Percentiles rank a stretch among this genome's conserved stretches.
phyloP scores from a whole-genome alignment of 2,888 invertebrate species.

The Netelia fuscicornis region DNA sequence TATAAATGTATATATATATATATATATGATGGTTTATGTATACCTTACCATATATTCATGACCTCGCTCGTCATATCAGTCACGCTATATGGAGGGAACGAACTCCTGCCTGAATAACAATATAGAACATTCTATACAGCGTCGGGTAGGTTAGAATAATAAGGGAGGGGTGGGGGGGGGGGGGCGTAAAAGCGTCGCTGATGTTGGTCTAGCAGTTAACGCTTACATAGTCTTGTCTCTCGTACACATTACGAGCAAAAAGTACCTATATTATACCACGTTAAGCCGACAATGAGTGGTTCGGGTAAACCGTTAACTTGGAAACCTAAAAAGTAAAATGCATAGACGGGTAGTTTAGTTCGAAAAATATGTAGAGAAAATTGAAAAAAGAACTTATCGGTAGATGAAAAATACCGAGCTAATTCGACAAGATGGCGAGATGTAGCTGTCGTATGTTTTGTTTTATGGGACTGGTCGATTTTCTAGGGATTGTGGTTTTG shows the following conservation, averaged over 20 bases:
- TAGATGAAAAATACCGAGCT: too few relatives aligned
- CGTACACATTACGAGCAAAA: not conserved
- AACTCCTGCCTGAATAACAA: constrained; percentile 61
- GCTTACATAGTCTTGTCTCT: constrained; percentile 11
- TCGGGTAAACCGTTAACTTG: too few relatives aligned
- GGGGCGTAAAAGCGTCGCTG: constrained; percentile 61
- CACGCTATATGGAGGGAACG: constrained; percentile 66
- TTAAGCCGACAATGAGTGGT: too few relatives aligned
- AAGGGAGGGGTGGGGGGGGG: not conserved
- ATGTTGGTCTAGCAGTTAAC: constrained; percentile 60
- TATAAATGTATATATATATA: not conserved
- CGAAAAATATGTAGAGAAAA: too few relatives aligned
- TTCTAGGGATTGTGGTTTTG: too few relatives aligned
- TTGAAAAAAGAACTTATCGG: too few relatives aligned
- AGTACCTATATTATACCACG: too few relatives aligned
- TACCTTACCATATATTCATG: constrained; percentile 58
- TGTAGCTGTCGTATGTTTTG: too few relatives aligned
- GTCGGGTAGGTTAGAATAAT: constrained; percentile 56
- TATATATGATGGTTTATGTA: not conserved
- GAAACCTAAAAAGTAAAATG: too few relatives aligned
- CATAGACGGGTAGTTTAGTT: too few relatives aligned
- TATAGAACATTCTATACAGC: constrained; percentile 30
- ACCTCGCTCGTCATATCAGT: constrained; percentile 64
- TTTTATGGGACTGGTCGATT: too few relatives aligned
- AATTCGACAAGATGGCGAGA: too few relatives aligned